Conservation (phyloP, 2,113 vertebrate genomes). For the Acrocephalus arundinaceus region DNA sequence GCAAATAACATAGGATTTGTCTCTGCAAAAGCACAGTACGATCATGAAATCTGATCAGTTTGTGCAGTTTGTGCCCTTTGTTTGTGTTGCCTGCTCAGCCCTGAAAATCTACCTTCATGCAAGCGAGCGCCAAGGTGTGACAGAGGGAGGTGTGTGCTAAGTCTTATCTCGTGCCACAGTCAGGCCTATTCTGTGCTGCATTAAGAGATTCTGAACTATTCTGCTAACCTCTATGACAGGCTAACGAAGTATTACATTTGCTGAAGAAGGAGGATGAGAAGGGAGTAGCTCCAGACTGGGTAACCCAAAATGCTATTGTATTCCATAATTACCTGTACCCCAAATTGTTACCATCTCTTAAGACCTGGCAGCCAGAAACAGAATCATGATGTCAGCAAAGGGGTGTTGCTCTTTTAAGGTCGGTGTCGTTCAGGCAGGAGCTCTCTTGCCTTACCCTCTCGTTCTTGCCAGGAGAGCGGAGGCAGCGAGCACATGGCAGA, state of each 20-base stretch:
- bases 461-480: neutral
- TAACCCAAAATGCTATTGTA: neutral
- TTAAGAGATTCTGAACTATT: neutral
- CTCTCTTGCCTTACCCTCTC: neutral
- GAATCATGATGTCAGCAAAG: accelerated
- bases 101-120: neutral
- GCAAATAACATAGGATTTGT: neutral
- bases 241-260: neutral
- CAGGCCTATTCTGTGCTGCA: accelerated
- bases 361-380: neutral
- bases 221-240: neutral
- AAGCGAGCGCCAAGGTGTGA: neutral
- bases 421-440: accelerated
- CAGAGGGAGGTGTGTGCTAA: neutral
- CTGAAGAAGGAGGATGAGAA: neutral
- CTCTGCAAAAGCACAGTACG: neutral
- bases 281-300: neutral
- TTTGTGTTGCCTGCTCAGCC: neutral
- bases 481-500: accelerated
- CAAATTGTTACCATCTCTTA: neutral
- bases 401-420: neutral
- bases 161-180: neutral
- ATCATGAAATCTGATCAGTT: neutral
- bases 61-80: neutral
- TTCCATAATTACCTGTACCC: neutral